These are phyloP conservation scores for Pristionchus arcanus DNA, from an alignment of 2,888 invertebrate species.

Conservation along the genomic window DNA sequence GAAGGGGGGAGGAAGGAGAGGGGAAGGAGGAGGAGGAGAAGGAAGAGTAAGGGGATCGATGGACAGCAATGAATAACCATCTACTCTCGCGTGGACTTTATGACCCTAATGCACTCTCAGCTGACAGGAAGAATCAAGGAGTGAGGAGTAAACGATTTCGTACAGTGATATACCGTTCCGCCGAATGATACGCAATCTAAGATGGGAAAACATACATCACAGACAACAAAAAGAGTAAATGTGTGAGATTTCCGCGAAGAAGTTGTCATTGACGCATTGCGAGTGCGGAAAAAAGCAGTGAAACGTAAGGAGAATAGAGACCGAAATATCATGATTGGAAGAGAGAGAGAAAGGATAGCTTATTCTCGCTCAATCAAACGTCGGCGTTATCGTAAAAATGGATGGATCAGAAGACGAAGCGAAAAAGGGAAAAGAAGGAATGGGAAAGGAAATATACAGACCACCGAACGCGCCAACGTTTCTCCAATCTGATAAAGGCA, in stretches of 20 bases:
- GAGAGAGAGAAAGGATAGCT: neutral
- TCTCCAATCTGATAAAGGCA: slow-evolving; percentile 14
- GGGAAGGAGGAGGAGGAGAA: neutral
- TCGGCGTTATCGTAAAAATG: neutral
- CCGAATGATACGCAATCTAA: neutral
- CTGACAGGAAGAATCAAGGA: neutral
- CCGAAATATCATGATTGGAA: neutral
- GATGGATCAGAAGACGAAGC: neutral
- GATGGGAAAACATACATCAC: neutral
- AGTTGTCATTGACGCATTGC: neutral
- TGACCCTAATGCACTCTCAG: neutral
- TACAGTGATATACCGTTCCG: no score
- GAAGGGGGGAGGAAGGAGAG: neutral
- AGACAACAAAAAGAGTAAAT: neutral
- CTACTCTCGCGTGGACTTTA: neutral
- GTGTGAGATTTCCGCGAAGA: neutral
- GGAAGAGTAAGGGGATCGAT: slow-evolving; percentile 39
- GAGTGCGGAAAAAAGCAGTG: neutral
- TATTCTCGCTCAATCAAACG: neutral
- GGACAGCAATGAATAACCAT: neutral
- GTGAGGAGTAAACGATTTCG: neutral
- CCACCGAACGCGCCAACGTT: neutral
- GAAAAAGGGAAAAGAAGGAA: neutral
- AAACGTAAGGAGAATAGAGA: neutral
- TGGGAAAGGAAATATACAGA: neutral